phyloP scores from a whole-genome alignment of 2,797 vertebrate species.

The Enoplosus armatus region DNA sequence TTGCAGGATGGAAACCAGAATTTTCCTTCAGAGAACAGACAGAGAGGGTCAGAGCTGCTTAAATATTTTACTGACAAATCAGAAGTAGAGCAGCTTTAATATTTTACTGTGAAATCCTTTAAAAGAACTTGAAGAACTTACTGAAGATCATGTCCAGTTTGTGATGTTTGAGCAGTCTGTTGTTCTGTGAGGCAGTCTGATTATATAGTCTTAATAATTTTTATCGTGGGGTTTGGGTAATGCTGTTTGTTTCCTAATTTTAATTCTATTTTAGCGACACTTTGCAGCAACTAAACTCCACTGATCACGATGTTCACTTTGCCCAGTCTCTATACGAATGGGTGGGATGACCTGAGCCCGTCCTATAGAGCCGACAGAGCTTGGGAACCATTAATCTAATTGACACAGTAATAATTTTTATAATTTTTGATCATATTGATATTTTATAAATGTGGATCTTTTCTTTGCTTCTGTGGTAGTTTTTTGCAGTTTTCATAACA shows the following conservation, averaged over 20 bases:
- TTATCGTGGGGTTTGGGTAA: background rate
- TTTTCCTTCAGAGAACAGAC: background rate
- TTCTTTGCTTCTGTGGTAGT: background rate
- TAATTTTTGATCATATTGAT: no score
- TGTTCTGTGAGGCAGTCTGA: background rate
- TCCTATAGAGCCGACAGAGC: no score
- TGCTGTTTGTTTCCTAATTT: background rate
- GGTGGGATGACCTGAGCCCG: no score
- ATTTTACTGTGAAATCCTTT: slow-evolving; percentile 20
- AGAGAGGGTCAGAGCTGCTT: slow-evolving; percentile 17
- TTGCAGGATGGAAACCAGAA: no score
- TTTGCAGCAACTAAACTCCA: background rate
- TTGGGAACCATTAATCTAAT: no score
- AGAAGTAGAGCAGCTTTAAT: slow-evolving; percentile 27
- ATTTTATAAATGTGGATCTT: no score
- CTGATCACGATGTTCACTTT: background rate
- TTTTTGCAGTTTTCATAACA: no score
- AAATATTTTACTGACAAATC: slow-evolving; percentile 48
- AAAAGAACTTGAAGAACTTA: background rate
- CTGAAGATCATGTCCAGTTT: background rate
- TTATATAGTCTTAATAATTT: background rate
- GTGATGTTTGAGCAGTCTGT: background rate
- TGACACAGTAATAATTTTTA: no score
- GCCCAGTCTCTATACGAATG: no score
- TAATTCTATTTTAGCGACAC: no score